Evolutionary conservation across 2,113 vertebrate genomes (phyloP), one percentile per base, ranked within the genome.

Genomic region (Ageneiosus marmoratus): DNA sequence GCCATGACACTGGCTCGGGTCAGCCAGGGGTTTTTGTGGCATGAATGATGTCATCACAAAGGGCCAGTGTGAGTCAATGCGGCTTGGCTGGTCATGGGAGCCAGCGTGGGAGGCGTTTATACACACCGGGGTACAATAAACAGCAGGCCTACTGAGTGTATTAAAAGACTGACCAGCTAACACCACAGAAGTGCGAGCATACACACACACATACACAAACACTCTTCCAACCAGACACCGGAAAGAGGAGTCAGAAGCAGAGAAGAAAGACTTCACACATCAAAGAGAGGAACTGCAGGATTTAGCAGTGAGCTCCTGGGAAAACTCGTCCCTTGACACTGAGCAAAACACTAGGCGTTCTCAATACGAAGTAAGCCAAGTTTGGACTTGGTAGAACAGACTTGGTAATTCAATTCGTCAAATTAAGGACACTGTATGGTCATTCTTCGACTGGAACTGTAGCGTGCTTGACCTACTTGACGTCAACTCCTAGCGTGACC

Each of bases 11-110:
- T 88, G 88, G 82, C 89, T 85, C 87, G 86, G 92, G 92, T 93
- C 92, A 92, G 88, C 88, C 88, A 89, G 88, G 87, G 88, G 86
- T 88, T 88, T 87, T 83, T 41, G 89, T 86, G 91, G 91, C 90
- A 90, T 85, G 63, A 79, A 86, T 94, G 92, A 92, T 88, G 91
- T 94, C 92, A 94, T 94, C 92, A 92, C 90, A 92, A 91, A 89
- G 86, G 86, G 89, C 86, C 91, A 56, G 86, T 50, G 85, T 92
- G 92, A 93, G 88, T 93, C 92, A 92, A 81, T 5, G 62, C 9
- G 48, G 77, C 46, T 55, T 74, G 76, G 51, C 24, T 6, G 80
- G 51, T 50, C 62, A 85, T 83, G 84, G 77, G 89, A 79, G 80
- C 46, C 91, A 89, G 91, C 88, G 90, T 89, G 87, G 77, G 37